These are phyloP conservation scores for Cyclopterus lumpus DNA, from an alignment of 2,797 vertebrate genomes.

Conservation along the genomic window DNA sequence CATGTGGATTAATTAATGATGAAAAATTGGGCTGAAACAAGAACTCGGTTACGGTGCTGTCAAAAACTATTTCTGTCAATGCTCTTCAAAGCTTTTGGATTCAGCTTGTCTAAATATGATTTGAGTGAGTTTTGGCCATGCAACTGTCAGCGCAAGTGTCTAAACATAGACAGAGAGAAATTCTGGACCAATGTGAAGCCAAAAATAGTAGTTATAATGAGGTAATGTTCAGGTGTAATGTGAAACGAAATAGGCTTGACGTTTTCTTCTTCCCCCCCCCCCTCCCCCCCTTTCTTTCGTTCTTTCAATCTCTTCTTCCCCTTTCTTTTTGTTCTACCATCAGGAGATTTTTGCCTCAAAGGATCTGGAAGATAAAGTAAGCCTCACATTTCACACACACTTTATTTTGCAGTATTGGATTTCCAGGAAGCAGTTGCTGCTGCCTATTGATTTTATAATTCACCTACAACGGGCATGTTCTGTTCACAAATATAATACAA, in stretches of 20 bases:
- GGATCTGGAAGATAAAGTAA: conserved; percentile 81
- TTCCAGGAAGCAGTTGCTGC: too few relatives aligned
- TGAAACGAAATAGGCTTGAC: neutral
- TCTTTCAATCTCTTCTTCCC: neutral
- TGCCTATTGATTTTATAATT: too few relatives aligned
- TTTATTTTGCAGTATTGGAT: conserved; percentile 25
- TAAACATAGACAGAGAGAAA: conserved; percentile 19
- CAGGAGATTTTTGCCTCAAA: conserved; percentile 80
- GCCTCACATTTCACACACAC: conserved; percentile 33
- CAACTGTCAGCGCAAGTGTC: conserved; percentile 13
- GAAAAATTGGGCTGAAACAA: conserved; percentile 5
- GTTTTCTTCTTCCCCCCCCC: neutral
- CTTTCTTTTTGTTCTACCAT: conserved; percentile 14
- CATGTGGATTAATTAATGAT: neutral
- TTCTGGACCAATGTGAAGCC: conserved; percentile 12
- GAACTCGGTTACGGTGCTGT: conserved; percentile 9
- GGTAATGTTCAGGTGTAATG: conserved; percentile 7
- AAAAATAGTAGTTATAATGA: neutral
- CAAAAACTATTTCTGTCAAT: conserved; percentile 24
- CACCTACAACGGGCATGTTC: too few relatives aligned
- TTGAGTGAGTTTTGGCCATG: conserved; percentile 12
- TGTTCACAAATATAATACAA: too few relatives aligned
- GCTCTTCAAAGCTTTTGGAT: conserved; percentile 23
- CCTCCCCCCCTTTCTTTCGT: neutral
- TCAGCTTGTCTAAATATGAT: conserved; percentile 3